phyloP scores from a whole-genome alignment of 2,797 vertebrate genomes.

The Etheostoma perlongum region DNA sequence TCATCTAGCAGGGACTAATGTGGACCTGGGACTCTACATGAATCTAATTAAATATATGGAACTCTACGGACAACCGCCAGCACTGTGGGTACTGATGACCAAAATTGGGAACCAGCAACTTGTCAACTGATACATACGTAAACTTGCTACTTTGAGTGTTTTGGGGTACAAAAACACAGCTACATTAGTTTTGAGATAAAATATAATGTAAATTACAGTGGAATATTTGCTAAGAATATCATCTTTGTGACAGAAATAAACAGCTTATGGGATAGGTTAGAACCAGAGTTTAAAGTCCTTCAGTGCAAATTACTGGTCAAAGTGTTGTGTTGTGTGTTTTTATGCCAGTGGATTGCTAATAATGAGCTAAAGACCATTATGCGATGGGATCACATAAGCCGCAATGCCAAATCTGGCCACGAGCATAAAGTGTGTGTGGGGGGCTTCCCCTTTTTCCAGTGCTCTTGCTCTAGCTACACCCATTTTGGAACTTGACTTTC shows the following conservation, averaged over 20 bases:
- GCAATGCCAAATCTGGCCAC: too few relatives aligned
- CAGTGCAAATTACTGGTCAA: neutral
- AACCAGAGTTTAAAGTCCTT: neutral
- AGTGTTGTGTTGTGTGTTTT: too few relatives aligned
- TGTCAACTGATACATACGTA: too few relatives aligned
- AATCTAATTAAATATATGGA: conserved; percentile 8
- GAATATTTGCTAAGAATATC: neutral
- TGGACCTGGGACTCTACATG: neutral
- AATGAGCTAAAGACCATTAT: too few relatives aligned
- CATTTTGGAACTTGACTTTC: too few relatives aligned
- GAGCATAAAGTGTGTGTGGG: too few relatives aligned
- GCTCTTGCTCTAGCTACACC: too few relatives aligned
- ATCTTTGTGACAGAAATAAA: conserved; percentile 3
- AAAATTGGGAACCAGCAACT: neutral
- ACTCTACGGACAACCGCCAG: neutral
- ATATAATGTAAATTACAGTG: neutral
- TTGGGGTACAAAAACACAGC: too few relatives aligned
- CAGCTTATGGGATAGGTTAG: neutral
- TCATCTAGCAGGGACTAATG: neutral
- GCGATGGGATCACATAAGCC: too few relatives aligned
- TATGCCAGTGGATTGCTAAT: too few relatives aligned
- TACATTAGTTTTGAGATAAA: neutral
- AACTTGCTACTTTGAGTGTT: too few relatives aligned
- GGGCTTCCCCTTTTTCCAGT: too few relatives aligned
- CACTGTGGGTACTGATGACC: neutral